phyloP scores from a whole-genome alignment of 2,888 invertebrate genomes.

The Sepioteuthis lessoniana region DNA sequence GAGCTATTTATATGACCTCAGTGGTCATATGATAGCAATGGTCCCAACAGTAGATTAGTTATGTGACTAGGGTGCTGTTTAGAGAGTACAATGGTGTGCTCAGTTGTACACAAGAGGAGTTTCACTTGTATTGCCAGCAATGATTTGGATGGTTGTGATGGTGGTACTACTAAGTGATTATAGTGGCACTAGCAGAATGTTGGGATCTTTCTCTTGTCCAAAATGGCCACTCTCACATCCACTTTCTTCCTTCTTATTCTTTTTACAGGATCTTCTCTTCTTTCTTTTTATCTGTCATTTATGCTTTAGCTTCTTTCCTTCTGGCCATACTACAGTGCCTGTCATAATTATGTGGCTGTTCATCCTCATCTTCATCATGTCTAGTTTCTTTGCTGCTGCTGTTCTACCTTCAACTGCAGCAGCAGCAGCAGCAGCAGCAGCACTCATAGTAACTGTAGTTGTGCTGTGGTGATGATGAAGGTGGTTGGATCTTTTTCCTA shows the following conservation, averaged over 20 bases:
- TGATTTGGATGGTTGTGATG: neutral
- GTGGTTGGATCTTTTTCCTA: neutral
- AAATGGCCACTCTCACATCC: neutral
- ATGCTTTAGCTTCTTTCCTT: neutral
- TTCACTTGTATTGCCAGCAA: neutral
- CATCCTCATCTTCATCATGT: constrained; percentile 24
- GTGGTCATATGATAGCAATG: neutral
- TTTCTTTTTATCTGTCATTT: neutral
- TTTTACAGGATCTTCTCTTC: neutral
- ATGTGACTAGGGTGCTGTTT: constrained; percentile 33
- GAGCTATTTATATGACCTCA: neutral
- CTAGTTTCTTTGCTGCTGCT: constrained; percentile 13
- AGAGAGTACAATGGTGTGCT: neutral
- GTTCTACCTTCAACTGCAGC: constrained; percentile 38
- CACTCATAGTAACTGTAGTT: neutral
- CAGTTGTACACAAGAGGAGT: neutral
- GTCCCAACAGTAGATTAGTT: neutral
- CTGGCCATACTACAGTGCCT: constrained; percentile 23
- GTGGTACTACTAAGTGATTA: neutral
- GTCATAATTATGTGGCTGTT: constrained; percentile 40
- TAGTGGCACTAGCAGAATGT: neutral
- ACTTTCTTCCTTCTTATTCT: neutral
- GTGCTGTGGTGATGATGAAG: neutral
- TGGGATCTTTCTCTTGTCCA: neutral
- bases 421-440: constrained; percentile 40